Conservation (phyloP, 2,888 invertebrate species). For the Scotopteryx bipunctaria region DNA sequence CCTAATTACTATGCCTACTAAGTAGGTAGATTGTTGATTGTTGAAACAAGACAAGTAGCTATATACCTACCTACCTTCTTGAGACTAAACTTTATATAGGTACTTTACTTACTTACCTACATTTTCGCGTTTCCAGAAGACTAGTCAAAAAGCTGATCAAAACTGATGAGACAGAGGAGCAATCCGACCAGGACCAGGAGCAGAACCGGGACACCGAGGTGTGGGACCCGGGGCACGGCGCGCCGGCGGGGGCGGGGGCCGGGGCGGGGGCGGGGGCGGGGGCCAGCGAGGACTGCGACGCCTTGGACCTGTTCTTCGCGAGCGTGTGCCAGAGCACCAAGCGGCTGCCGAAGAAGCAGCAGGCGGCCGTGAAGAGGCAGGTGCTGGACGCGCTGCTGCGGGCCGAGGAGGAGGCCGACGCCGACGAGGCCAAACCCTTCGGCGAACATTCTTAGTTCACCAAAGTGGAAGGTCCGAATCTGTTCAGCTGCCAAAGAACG, state of each 20-base stretch:
- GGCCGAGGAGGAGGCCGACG: constrained; percentile 65
- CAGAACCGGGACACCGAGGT: constrained; percentile 36
- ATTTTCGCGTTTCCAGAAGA: constrained; percentile 49
- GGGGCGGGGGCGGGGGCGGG: constrained; percentile 45
- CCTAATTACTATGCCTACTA: too few relatives aligned
- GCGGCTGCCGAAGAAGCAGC: constrained; percentile 58
- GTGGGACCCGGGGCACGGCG: constrained; percentile 51
- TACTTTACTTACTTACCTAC: too few relatives aligned
- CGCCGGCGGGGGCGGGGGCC: neutral
- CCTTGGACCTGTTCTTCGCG: constrained; percentile 74
- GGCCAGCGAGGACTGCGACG: constrained; percentile 46
- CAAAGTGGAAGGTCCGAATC: too few relatives aligned
- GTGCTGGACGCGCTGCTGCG: constrained; percentile 66
- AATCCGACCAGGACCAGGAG: constrained; percentile 52
- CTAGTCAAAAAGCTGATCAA: constrained; percentile 54
- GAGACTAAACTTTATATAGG: too few relatives aligned
- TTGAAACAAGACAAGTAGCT: too few relatives aligned
- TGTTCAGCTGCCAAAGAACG: too few relatives aligned
- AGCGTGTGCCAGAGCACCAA: constrained; percentile 73
- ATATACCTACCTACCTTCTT: neutral
- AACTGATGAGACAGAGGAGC: constrained; percentile 54
- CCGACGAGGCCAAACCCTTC: constrained; percentile 33
- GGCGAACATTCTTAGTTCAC: neutral
- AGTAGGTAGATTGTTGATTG: too few relatives aligned
- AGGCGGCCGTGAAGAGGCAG: constrained; percentile 61